phyloP scores from a whole-genome alignment of 2,113 vertebrate species.

The Pelobates fuscus region DNA sequence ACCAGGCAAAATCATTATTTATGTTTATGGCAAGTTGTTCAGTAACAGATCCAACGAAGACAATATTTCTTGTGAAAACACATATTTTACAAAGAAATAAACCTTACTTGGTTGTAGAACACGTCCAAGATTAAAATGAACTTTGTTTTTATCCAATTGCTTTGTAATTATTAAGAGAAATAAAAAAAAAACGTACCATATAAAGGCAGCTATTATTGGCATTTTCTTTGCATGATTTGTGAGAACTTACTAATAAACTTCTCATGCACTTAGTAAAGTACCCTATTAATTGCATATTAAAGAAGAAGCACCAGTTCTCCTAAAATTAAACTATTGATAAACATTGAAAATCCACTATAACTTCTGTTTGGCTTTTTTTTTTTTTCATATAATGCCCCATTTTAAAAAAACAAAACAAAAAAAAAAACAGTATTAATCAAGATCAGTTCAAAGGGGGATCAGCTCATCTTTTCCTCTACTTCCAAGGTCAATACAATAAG shows the following conservation, averaged over 20 bases:
- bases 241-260: not conserved
- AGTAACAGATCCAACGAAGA: slow-evolving; percentile 3
- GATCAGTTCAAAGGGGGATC: no score
- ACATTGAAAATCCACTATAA: no score
- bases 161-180: slow-evolving; percentile 12
- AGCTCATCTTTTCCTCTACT: no score
- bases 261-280: not conserved
- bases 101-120: slow-evolving; percentile 17
- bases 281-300: no score
- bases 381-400: no score
- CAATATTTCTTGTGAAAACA: slow-evolving; percentile 23
- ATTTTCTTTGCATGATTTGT: not conserved
- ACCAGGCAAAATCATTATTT: slow-evolving; percentile 19
- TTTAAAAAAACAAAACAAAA: no score
- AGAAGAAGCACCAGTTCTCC: no score
- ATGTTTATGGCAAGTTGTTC: slow-evolving; percentile 40
- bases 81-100: slow-evolving; percentile 1
- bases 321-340: no score
- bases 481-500: no score
- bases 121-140: slow-evolving; percentile 15
- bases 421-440: no score
- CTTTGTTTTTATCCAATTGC: slow-evolving; percentile 33
- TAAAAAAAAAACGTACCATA: slow-evolving; percentile 28
- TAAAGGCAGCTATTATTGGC: slow-evolving; percentile 27
- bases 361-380: no score